A percentile compares a stretch with the other conserved stretches of the same genome.
phyloP scores from a whole-genome alignment of 2,797 vertebrate genomes.

The Cynodonichthys magdalenae region DNA sequence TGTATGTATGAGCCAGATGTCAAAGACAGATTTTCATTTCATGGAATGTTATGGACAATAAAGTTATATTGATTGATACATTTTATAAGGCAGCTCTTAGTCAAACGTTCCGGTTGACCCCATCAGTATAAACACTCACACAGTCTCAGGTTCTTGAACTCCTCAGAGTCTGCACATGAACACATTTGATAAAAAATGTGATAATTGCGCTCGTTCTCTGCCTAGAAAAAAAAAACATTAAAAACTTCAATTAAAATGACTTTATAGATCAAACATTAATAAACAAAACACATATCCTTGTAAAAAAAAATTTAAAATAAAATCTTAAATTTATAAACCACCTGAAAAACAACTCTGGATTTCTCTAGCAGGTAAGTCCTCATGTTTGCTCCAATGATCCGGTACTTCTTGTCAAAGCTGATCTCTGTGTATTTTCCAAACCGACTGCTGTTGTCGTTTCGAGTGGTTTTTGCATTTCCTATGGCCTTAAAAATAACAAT shows the following conservation, averaged over 20 bases:
- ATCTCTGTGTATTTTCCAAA: slow-evolving; percentile 99
- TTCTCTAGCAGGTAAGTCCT: slow-evolving; percentile 98
- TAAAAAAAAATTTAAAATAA: not conserved
- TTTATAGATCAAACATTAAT: not conserved
- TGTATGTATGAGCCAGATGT: too few species aligned
- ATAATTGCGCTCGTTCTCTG: slow-evolving; percentile 96
- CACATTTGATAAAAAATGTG: slow-evolving; percentile 99
- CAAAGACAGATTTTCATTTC: too few species aligned
- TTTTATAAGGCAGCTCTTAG: not conserved
- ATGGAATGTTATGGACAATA: too few species aligned
- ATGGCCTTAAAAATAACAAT: slow-evolving; percentile 84
- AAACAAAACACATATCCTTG: not conserved
- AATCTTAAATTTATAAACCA: slow-evolving; percentile 44
- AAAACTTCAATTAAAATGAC: not conserved
- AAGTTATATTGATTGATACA: too few species aligned
- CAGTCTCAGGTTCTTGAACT: slow-evolving; percentile 88
- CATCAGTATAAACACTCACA: slow-evolving; percentile 77
- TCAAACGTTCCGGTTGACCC: slow-evolving; percentile 1
- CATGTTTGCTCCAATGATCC: slow-evolving; percentile 97
- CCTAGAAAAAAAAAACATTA: slow-evolving; percentile 75
- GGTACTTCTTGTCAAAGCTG: slow-evolving; percentile 90
- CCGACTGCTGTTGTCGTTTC: slow-evolving; percentile 98
- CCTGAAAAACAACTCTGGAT: slow-evolving; percentile 97
- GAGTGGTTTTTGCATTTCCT: slow-evolving; percentile 98
- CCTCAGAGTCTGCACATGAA: slow-evolving; percentile 86